phyloP scores from a whole-genome alignment of 2,797 vertebrate genomes.

The Crocidura indochinensis region DNA sequence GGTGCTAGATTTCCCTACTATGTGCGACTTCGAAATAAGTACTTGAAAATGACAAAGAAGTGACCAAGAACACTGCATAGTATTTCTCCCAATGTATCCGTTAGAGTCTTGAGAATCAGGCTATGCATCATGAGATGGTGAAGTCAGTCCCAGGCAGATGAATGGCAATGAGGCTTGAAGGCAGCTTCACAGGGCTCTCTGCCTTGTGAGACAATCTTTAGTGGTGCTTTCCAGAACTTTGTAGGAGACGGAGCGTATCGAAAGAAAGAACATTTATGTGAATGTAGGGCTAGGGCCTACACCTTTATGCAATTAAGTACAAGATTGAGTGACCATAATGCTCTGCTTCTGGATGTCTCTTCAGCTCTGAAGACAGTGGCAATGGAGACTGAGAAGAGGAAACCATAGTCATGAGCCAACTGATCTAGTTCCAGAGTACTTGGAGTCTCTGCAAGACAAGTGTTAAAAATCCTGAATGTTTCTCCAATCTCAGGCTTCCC shows the following conservation, averaged over 20 bases:
- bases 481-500: not conserved
- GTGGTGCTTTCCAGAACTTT: not conserved
- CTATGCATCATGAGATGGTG: not conserved
- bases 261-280: not conserved
- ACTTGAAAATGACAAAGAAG: not conserved
- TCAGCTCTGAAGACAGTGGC: not conserved
- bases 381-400: not conserved
- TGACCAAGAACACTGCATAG: not conserved
- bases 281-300: not conserved
- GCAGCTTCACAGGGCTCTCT: not conserved
- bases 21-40: conserved; percentile 7
- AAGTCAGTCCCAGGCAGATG: not conserved
- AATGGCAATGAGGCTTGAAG: not conserved
- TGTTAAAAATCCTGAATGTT: conserved; percentile 56
- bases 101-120: conserved; percentile 21
- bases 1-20: not conserved
- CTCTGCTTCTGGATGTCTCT: not conserved
- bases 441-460: conserved; percentile 4
- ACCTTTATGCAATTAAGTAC: not conserved
- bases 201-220: not conserved
- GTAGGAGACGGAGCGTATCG: not conserved
- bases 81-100: not conserved
- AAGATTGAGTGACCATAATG: not conserved
- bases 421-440: not conserved
- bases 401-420: not conserved